Percentiles rank a stretch among this genome's conserved stretches.
Evolutionary conservation across 1,140 invertebrate species (phyloP).

Genomic region (Pteromalus puparum): DNA sequence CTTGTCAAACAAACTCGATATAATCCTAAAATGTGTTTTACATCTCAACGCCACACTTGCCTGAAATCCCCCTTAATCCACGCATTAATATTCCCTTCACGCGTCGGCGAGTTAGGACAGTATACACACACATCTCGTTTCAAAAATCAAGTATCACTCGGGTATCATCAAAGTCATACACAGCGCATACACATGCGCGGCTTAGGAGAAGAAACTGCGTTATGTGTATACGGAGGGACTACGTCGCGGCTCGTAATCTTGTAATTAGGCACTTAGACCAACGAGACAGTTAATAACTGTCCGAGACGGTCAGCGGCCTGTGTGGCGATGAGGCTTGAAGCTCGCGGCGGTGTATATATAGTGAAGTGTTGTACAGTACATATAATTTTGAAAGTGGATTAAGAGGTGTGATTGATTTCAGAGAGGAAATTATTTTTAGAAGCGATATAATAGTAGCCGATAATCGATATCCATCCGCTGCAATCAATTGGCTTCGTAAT

Average conservation of each 20-base stretch:
- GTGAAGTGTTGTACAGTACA: too few relatives aligned
- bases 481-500: too few relatives aligned
- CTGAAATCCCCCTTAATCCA: neutral
- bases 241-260: conserved; percentile 21
- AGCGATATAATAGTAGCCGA: too few relatives aligned
- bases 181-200: neutral
- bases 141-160: neutral
- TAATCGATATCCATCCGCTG: too few relatives aligned
- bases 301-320: conserved; percentile 6
- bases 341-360: too few relatives aligned
- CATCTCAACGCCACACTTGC: neutral
- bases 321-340: neutral
- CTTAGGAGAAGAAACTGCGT: neutral
- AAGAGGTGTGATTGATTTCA: too few relatives aligned
- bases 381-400: too few relatives aligned
- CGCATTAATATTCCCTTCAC: neutral
- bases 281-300: conserved; percentile 40
- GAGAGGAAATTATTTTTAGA: too few relatives aligned
- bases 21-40: neutral
- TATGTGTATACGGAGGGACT: neutral
- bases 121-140: neutral
- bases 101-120: neutral
- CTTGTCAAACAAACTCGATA: neutral
- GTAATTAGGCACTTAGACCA: conserved; percentile 41
- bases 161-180: neutral